A percentile compares a stretch with the other conserved stretches of the same genome.
Evolutionary conservation across 1,140 invertebrate species (phyloP).

Genomic region (Psilanteris sp.): DNA sequence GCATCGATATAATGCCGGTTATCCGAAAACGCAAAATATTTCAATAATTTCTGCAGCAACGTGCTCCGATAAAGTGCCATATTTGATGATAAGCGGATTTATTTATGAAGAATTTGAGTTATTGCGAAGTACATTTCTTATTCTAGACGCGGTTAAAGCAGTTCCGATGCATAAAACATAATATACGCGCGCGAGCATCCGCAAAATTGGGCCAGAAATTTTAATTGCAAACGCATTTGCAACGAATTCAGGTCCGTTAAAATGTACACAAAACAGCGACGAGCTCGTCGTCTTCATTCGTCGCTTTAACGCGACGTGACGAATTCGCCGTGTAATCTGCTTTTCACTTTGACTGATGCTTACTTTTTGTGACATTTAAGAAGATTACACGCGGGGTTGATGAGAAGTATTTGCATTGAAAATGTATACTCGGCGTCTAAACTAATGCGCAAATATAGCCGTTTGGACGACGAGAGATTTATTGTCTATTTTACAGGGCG

Average conservation of each 20-base stretch:
- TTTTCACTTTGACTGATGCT: constrained; percentile 14
- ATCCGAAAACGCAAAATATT: constrained; percentile 47
- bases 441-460: constrained; percentile 22
- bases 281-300: background rate
- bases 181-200: background rate
- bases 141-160: background rate
- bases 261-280: background rate
- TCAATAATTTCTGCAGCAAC: constrained; percentile 32
- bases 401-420: constrained; percentile 27
- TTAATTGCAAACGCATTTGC: constrained; percentile 2
- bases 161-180: background rate
- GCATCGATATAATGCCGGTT: constrained; percentile 4
- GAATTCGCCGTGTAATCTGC: background rate
- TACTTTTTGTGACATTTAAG: constrained; percentile 14
- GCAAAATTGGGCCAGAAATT: background rate
- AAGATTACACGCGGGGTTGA: constrained; percentile 20
- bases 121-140: constrained; percentile 23
- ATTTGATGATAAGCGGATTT: constrained; percentile 36
- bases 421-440: constrained; percentile 9
- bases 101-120: constrained; percentile 27
- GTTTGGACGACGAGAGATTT: constrained; percentile 53
- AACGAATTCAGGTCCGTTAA: background rate
- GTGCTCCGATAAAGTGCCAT: constrained; percentile 28
- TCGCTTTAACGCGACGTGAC: background rate
- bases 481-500: constrained; percentile 66